Base-by-base conservation (phyloP, 2,113 vertebrate species). In the Proteles cristata region DNA sequence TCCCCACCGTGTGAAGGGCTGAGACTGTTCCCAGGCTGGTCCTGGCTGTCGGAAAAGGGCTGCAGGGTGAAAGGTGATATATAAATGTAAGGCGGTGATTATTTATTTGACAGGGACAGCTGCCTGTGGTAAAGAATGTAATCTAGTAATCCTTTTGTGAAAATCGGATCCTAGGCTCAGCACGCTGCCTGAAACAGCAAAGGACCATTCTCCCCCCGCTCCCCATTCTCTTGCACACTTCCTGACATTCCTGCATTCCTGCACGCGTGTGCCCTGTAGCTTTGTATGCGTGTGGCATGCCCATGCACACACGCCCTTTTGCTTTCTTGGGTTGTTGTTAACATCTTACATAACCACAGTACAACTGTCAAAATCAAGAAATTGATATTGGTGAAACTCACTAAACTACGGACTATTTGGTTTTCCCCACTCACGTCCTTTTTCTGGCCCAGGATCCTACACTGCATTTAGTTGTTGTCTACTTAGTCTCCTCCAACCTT, bases 91-190 rank as follows among this genome's bases (percentile, higher is more conserved):
- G 96, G 97, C 88, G 48, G 82, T 90, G 98, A 96, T 97, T 95
- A 97, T 97, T 97, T 98, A 97, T 94, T 90, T 97, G 98, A 97
- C 97, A 97, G 96, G 95, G 97, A 98, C 98, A 98, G 97, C 98
- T 98, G 97, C 97, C 80, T 76, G 92, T 55, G 92, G 97, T 84
- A 90, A 97, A 90, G 96, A 95, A 96, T 97, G 97, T 98, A 94
- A 97, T 97, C 97, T 90, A 96, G 98, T 97, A 97, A 98, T 97
- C 97, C 97, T 97, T 97, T 97, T 93, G 97, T 97, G 96, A 94
- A 96, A 96, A 94, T 95, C 35, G 8, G 96, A 92, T 94, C 97
- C 58, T 0, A 48, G 71, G 73, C 96, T 96, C 97, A 95, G 93
- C 93, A 35, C 0, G 35, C 61, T 8, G 83, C 97, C 92, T 48